phyloP scores from a whole-genome alignment of 2,888 invertebrate species.

The Venusia cambrica region DNA sequence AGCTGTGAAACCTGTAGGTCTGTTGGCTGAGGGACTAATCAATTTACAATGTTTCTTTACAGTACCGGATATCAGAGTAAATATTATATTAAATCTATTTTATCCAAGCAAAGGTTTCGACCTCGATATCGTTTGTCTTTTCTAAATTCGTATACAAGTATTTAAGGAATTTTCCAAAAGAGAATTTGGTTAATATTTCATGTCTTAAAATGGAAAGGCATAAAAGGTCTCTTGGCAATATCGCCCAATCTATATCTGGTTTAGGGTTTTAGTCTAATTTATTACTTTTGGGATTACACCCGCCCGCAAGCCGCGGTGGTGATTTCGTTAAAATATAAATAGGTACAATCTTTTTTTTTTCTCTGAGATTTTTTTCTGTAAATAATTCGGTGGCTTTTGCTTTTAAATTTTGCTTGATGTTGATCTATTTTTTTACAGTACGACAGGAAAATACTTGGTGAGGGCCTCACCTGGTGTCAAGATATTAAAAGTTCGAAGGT shows the following conservation, averaged over 20 bases:
- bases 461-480: too few relatives aligned
- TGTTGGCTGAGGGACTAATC: too few relatives aligned
- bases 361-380: not conserved
- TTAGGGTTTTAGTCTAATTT: conserved; percentile 19
- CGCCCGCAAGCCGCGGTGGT: not conserved
- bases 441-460: too few relatives aligned
- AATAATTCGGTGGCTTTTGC: too few relatives aligned
- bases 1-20: too few relatives aligned
- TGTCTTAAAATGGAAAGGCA: conserved; percentile 15
- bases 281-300: conserved; percentile 15
- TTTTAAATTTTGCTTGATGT: too few relatives aligned
- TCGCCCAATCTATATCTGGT: conserved; percentile 13
- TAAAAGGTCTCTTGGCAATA: conserved; percentile 17
- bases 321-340: conserved; percentile 8
- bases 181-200: conserved; percentile 18
- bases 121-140: conserved; percentile 4
- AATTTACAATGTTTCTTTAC: too few relatives aligned
- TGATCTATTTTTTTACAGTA: too few relatives aligned
- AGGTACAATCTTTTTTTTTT: not conserved
- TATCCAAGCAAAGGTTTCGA: conserved; percentile 1
- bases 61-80: too few relatives aligned
- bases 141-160: conserved; percentile 1
- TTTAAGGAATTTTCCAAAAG: conserved; percentile 8
- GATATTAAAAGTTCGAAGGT: too few relatives aligned
- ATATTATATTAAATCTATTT: too few relatives aligned